Base-by-base conservation (phyloP, 2,888 invertebrate genomes). In the Latrodectus elegans region DNA sequence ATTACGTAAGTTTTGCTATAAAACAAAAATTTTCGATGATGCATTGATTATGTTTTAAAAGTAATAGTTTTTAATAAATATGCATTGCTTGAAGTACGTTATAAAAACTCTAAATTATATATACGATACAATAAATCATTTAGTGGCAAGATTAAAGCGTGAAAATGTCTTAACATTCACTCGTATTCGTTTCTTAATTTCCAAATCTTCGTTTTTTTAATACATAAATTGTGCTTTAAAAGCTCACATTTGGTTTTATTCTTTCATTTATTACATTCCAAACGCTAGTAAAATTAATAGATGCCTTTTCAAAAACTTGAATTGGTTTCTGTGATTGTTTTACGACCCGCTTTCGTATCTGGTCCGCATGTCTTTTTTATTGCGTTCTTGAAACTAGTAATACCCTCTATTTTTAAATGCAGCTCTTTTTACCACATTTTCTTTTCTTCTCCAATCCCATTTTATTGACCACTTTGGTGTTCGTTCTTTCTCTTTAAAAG, bases 261-360 rank as follows among this genome's bases (percentile, higher is more conserved):
- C n/a, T 6, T 60, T 60, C 60, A 60, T 60, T 60, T 60, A 60
- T 60, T 15, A 6, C 60, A 60, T 60, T 60, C 60, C 60, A 60
- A 65, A 11, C 1, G 76, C 60, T 76, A 76, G 77, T 68, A 68
- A 77, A 68, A 15, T 77, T 77, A 75, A 26, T 64, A 75, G 17
- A 51, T 67, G 51, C 52, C 22, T 68, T 68, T 65, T 65, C 17
- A 65, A 76, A 65, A 49, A 67, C 76, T 76, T 65, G 12, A 64
- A 76, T 49, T 67, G 22, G 65, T 65, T 77, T 52, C 67, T 14
- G 51, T 17, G 53, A 77, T 51, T 68, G 77, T 77, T 77, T 77
- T 77, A 77, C 67, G 65, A 68, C 77, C 67, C 17, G 67, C 11
- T 15, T 8, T 71, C 52, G 53, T 68, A 52, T 77, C 77, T 68